These are phyloP conservation scores for Cryptomyrus ogoouensis DNA, from an alignment of 2,113 vertebrate genomes.

Conservation along the genomic window DNA sequence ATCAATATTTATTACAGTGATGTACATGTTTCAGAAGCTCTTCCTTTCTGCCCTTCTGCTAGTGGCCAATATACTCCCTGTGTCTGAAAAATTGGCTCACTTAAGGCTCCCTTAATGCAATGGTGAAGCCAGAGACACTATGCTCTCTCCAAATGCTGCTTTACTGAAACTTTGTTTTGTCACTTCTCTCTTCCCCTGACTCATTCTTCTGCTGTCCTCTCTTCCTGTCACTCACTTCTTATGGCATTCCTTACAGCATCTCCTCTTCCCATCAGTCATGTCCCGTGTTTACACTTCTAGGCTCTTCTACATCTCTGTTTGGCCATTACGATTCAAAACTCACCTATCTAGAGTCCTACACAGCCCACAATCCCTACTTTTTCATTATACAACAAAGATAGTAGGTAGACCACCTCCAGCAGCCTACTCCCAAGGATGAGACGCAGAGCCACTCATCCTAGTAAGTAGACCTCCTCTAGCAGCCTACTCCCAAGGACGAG, in stretches of 20 bases:
- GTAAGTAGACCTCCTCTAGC: not conserved
- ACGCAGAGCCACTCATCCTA: not conserved
- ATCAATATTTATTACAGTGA: conserved; percentile 48
- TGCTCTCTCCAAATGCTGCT: not conserved
- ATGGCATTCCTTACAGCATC: not conserved
- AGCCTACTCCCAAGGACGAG: not conserved
- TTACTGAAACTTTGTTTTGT: not conserved
- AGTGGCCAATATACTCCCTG: conserved; percentile 14
- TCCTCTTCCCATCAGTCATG: not conserved
- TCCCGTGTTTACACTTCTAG: not conserved
- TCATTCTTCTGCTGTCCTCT: not conserved
- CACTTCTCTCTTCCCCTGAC: not conserved
- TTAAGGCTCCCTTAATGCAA: not conserved
- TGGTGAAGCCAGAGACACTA: not conserved
- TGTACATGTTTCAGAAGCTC: conserved; percentile 31
- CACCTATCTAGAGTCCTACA: not conserved
- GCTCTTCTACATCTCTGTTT: not conserved
- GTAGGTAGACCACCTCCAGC: not conserved
- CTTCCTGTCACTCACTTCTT: not conserved
- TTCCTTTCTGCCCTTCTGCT: conserved; percentile 28
- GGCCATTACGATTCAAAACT: not conserved
- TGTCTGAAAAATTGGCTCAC: not conserved
- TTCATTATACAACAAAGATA: not conserved
- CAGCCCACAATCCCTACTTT: not conserved
- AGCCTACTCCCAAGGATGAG: not conserved